A percentile compares a stretch with the other conserved stretches of the same genome.
phyloP scores from a whole-genome alignment of 2,797 vertebrate genomes.

The Glyptemys insculpta region DNA sequence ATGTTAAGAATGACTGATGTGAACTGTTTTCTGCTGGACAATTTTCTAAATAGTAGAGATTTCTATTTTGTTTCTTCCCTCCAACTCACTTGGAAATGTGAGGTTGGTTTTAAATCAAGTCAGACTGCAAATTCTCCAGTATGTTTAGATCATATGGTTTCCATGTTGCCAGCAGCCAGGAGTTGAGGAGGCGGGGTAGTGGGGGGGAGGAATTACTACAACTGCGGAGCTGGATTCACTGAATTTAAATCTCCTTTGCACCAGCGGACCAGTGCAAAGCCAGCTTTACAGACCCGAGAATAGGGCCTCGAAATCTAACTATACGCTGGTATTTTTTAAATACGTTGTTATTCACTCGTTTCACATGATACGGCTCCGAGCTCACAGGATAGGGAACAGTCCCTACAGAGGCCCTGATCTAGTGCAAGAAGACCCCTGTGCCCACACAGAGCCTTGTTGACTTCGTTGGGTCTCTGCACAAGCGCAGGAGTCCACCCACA shows the following conservation, averaged over 20 bases:
- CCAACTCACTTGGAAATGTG: background rate
- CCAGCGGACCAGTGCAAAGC: background rate
- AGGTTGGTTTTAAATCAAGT: background rate
- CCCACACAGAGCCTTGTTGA: background rate
- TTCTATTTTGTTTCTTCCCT: constrained; percentile 20
- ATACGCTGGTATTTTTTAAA: background rate
- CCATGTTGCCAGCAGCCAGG: background rate
- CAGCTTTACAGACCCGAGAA: rapidly evolving
- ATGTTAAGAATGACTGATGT: constrained; percentile 48
- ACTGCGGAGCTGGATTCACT: background rate
- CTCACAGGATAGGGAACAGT: background rate
- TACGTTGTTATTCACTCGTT: background rate
- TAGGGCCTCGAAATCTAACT: background rate
- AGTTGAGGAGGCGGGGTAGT: background rate
- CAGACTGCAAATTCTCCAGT: background rate
- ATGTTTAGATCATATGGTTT: background rate
- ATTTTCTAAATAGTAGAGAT: background rate
- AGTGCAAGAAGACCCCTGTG: rapidly evolving
- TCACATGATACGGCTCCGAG: background rate
- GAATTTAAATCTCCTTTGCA: background rate
- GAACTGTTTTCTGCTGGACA: constrained; percentile 31
- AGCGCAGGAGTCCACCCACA: background rate
- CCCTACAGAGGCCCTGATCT: background rate
- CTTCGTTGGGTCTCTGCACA: background rate
- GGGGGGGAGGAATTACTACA: background rate